Conservation (phyloP, 2,797 vertebrate species). For the Thripadectes ignobilis region DNA sequence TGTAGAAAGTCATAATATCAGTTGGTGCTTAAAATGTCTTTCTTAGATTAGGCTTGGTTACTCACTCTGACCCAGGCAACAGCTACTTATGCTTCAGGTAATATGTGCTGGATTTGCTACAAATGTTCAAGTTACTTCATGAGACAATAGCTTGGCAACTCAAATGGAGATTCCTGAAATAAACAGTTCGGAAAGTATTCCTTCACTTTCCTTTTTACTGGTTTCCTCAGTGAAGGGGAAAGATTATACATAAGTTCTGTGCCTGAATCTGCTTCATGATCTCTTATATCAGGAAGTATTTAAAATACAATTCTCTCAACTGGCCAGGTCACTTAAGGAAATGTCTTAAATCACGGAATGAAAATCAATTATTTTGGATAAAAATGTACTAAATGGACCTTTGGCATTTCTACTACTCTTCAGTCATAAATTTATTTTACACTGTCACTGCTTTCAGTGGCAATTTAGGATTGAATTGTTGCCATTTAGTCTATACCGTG, state of each 20-base stretch:
- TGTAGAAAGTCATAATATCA: background rate
- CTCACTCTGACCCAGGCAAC: background rate
- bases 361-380: background rate
- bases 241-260: background rate
- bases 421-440: background rate
- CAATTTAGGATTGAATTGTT: slow-evolving; percentile 13
- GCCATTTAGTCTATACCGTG: background rate
- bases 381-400: background rate
- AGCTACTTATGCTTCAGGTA: background rate
- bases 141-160: background rate
- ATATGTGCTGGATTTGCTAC: background rate
- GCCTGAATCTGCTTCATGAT: background rate
- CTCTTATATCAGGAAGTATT: background rate
- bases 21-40: background rate
- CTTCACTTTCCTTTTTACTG: background rate
- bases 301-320: background rate
- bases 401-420: background rate
- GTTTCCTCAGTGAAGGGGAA: background rate
- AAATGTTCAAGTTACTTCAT: background rate
- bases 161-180: background rate
- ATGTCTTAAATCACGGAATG: background rate
- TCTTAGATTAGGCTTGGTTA: background rate
- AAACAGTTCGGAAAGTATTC: background rate
- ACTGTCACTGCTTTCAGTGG: background rate
- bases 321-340: background rate